Percentiles rank a stretch among this genome's conserved stretches.
These are phyloP conservation scores for Erannis defoliaria DNA, from an alignment of 2,888 invertebrate genomes.

Conservation along the genomic window DNA sequence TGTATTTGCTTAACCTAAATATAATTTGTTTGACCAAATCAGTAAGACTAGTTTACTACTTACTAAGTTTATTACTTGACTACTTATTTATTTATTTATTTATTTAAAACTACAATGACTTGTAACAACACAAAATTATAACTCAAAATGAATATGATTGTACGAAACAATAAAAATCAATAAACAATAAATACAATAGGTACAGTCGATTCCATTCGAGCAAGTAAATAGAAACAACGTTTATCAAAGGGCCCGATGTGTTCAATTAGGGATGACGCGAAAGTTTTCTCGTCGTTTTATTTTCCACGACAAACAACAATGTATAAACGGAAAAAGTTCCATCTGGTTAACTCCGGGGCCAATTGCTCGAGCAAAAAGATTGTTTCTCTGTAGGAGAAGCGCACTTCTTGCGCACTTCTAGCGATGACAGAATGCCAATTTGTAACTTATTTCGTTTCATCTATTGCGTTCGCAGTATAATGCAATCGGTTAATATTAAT, in stretches of 20 bases:
- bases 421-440: slow-evolving; percentile 31
- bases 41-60: too few relatives aligned
- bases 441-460: slow-evolving; percentile 11
- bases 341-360: slow-evolving; percentile 50
- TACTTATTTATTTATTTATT: too few relatives aligned
- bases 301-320: slow-evolving; percentile 52
- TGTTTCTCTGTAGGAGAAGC: slow-evolving; percentile 45
- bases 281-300: slow-evolving; percentile 52
- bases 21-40: too few relatives aligned
- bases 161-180: slow-evolving; percentile 1
- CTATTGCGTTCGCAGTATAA: slow-evolving; percentile 1
- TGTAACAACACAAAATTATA: background rate
- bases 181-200: slow-evolving; percentile 15
- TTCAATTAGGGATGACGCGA: slow-evolving; percentile 50
- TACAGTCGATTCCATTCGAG: slow-evolving; percentile 6
- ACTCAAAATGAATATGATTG: background rate
- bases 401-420: slow-evolving; percentile 21
- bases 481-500: background rate
- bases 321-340: slow-evolving; percentile 50
- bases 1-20: background rate
- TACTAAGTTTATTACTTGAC: too few relatives aligned
- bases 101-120: too few relatives aligned
- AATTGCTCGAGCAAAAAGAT: slow-evolving; percentile 54
- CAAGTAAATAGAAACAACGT: slow-evolving; percentile 24
- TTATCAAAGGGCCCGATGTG: slow-evolving; percentile 32